A percentile compares a stretch with the other conserved stretches of the same genome.
Conservation (phyloP, 2,113 vertebrate species). For the Sander lucioperca region DNA sequence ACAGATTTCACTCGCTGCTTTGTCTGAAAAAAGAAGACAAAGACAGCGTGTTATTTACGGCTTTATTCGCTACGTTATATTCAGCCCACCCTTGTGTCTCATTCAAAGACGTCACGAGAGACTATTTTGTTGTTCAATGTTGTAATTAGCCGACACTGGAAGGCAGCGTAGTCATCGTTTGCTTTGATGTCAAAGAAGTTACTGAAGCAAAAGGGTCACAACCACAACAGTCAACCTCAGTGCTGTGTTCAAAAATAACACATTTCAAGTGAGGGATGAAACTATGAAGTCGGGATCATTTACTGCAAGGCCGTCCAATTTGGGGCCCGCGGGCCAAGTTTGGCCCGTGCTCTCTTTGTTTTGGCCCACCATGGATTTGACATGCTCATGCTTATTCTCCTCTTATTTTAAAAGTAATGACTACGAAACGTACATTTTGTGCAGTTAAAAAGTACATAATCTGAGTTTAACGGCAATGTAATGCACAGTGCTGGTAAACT, state of each 20-base stretch:
- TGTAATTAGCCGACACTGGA: constrained; percentile 27
- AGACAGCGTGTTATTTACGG: background rate
- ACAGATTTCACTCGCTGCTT: constrained; percentile 3
- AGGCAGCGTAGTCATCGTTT: background rate
- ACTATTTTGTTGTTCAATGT: constrained; percentile 26
- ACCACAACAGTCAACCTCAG: constrained; percentile 35
- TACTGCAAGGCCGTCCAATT: no score
- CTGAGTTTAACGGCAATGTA: no score
- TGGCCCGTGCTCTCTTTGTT: no score
- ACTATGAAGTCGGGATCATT: background rate
- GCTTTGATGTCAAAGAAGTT: constrained; percentile 1
- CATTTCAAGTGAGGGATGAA: constrained; percentile 9
- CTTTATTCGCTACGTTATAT: background rate
- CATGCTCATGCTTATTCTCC: no score
- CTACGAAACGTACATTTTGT: no score
- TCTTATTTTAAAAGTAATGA: no score
- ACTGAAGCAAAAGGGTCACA: constrained; percentile 22
- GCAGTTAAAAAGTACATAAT: no score
- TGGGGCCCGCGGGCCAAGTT: no score
- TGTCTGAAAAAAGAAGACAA: background rate
- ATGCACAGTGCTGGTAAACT: no score
- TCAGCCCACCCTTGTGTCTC: constrained; percentile 1
- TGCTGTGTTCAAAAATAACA: constrained; percentile 5
- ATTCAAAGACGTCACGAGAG: background rate
- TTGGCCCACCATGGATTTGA: no score